A percentile compares a stretch with the other conserved stretches of the same genome.
Evolutionary conservation across 2,888 invertebrate genomes (phyloP).

Genomic region (Isoperla grammatica): DNA sequence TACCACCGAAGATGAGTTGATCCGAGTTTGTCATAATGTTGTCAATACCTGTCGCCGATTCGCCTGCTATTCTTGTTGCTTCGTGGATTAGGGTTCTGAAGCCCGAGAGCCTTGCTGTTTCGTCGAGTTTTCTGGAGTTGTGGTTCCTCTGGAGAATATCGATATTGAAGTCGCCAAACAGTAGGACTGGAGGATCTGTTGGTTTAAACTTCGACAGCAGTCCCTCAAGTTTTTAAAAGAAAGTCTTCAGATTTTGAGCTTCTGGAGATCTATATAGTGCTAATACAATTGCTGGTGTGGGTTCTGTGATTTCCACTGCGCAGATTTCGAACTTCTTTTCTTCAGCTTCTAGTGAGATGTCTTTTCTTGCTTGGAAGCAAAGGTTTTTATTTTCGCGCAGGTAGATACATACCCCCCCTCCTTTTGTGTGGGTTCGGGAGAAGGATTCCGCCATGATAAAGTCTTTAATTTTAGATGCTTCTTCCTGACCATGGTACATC

Average conservation of each 20-base stretch:
- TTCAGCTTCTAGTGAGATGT: conserved; percentile 1
- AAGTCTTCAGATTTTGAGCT: neutral
- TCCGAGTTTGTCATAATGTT: conserved; percentile 1
- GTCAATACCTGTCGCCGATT: neutral
- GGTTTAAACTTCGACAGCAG: neutral
- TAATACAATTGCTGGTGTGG: neutral
- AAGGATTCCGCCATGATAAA: neutral
- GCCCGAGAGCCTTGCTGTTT: neutral
- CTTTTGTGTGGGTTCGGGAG: neutral
- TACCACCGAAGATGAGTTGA: neutral
- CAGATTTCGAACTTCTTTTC: neutral
- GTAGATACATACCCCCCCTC: neutral
- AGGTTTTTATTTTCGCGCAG: neutral
- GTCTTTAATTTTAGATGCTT: neutral
- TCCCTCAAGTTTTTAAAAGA: neutral
- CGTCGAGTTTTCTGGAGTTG: too few relatives aligned
- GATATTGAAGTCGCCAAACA: conserved; percentile 1
- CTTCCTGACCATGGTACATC: neutral
- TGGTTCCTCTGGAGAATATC: neutral
- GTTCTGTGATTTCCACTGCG: neutral
- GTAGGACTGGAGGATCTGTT: neutral
- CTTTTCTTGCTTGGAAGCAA: neutral
- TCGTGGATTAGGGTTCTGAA: neutral
- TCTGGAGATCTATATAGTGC: neutral
- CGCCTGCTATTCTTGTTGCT: neutral